phyloP scores from a whole-genome alignment of 2,113 vertebrate genomes.

The Trematomus loennbergii region DNA sequence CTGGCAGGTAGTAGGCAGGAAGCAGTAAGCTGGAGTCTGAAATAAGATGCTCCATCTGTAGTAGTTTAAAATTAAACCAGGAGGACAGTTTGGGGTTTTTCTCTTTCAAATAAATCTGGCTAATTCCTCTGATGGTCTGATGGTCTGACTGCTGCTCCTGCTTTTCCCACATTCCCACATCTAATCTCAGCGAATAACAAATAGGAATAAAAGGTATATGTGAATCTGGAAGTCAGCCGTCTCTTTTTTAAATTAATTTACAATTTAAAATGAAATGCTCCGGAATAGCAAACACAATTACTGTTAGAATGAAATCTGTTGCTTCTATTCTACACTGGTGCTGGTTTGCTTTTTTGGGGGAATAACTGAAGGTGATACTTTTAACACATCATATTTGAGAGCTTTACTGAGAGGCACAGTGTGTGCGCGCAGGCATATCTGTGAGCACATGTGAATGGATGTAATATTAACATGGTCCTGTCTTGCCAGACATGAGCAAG shows the following conservation, averaged over 20 bases:
- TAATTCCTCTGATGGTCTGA: neutral
- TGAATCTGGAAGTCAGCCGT: neutral
- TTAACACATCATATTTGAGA: conserved; percentile 14
- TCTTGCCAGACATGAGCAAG: conserved; percentile 47
- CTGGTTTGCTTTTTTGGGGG: conserved; percentile 9
- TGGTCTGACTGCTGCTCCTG: too few relatives aligned
- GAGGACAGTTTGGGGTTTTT: neutral
- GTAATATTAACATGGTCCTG: conserved; percentile 56
- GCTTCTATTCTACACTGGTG: neutral
- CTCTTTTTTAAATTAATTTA: neutral
- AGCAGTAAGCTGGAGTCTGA: too few relatives aligned
- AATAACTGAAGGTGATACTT: conserved; percentile 27
- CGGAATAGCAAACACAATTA: neutral
- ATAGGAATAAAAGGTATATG: neutral
- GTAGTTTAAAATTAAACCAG: too few relatives aligned
- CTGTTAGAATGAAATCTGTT: neutral
- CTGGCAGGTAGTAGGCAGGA: too few relatives aligned
- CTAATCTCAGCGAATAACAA: neutral
- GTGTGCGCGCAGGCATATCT: conserved; percentile 14
- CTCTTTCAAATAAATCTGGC: neutral
- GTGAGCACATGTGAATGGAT: conserved; percentile 23
- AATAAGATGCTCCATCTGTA: too few relatives aligned
- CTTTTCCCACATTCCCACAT: neutral
- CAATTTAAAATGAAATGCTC: neutral
- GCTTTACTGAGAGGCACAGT: neutral